A percentile compares a stretch with the other conserved stretches of the same genome.
Evolutionary conservation across 2,797 vertebrate species (phyloP).

Genomic region (Nothura maculosa): DNA sequence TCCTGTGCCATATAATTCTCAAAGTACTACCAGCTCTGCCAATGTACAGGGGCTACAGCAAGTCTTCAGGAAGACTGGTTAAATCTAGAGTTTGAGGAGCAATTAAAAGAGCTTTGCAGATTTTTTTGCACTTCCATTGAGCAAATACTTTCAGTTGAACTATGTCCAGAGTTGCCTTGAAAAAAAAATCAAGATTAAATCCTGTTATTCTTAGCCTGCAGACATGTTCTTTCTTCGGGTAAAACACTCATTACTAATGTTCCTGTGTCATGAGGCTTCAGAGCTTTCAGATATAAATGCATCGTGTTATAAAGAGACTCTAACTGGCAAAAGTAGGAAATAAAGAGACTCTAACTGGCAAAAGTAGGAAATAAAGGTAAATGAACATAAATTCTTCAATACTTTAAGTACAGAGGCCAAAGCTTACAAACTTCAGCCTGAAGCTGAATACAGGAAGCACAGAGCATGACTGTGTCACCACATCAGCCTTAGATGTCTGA

Average conservation of each 20-base stretch:
- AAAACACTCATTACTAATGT: background rate
- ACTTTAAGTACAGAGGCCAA: background rate
- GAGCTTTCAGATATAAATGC: background rate
- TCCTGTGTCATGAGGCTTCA: background rate
- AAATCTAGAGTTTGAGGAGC: background rate
- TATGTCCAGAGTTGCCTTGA: background rate
- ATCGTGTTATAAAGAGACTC: background rate
- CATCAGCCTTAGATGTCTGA: background rate
- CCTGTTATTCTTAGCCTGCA: background rate
- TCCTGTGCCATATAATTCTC: background rate
- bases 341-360: background rate
- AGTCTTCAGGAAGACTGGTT: background rate
- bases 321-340: background rate
- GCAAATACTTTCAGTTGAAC: background rate
- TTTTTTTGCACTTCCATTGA: background rate
- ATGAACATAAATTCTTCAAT: background rate
- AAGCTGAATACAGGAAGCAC: background rate
- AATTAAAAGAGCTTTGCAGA: background rate
- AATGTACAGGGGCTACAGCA: background rate
- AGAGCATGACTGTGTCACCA: background rate
- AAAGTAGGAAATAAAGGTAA: background rate
- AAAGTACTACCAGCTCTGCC: background rate
- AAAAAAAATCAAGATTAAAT: background rate
- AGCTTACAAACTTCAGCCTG: background rate
- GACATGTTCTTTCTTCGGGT: background rate